A percentile compares a stretch with the other conserved stretches of the same genome.
phyloP scores from a whole-genome alignment of 2,113 vertebrate genomes.

The Tor tambroides region DNA sequence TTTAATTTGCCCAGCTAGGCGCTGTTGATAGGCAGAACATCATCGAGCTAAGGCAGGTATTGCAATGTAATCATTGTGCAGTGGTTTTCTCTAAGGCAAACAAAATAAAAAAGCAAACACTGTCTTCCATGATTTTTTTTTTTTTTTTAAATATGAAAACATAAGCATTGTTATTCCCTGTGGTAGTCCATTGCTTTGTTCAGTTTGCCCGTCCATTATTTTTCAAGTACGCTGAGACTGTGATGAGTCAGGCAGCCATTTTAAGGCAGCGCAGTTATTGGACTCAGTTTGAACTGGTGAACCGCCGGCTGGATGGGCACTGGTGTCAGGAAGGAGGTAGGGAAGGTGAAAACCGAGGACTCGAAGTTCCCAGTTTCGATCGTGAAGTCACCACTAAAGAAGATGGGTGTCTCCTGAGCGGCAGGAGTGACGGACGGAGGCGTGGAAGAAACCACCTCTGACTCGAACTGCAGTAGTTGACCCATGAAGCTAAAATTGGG shows the following conservation, averaged over 20 bases:
- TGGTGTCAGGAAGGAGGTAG: conserved; percentile 87
- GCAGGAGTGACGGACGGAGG: conserved; percentile 74
- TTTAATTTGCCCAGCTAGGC: conserved; percentile 68
- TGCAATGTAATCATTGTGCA: conserved; percentile 73
- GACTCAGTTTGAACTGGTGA: conserved; percentile 86
- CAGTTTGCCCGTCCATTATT: conserved; percentile 9
- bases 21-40: conserved; percentile 71
- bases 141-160: conserved; percentile 11
- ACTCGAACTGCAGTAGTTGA: conserved; percentile 95
- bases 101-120: conserved; percentile 53
- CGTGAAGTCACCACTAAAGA: conserved; percentile 79
- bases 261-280: conserved; percentile 90
- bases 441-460: conserved; percentile 87
- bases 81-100: conserved; percentile 68
- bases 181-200: conserved; percentile 30
- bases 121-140: neutral
- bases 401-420: conserved; percentile 82
- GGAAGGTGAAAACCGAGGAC: conserved; percentile 86
- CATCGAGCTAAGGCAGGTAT: conserved; percentile 80
- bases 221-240: conserved; percentile 61
- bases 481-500: conserved; percentile 99
- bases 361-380: conserved; percentile 79
- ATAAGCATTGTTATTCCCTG: conserved; percentile 24
- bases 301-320: conserved; percentile 84
- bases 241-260: conserved; percentile 50